Evolutionary conservation across 1,140 invertebrate species (phyloP), one percentile per base, ranked within the genome.

Genomic region (Babylonia areolata): DNA sequence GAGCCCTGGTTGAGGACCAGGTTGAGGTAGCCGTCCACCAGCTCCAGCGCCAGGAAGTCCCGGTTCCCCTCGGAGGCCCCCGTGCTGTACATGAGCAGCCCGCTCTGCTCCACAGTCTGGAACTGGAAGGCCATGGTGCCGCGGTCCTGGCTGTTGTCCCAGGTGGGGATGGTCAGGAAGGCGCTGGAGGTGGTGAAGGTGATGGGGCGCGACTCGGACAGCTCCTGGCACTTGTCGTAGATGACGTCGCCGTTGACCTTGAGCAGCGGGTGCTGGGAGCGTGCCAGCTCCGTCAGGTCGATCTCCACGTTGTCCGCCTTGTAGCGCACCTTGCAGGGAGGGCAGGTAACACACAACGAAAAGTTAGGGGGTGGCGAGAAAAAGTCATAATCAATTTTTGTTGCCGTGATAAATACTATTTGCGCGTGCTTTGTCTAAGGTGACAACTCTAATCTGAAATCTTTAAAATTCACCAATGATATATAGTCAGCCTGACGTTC

Each of bases 271-370:
- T 97, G 97, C 6, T 97, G 97, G 73, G 96, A 97, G 54, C 96
- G 96, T 0, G 97, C 98, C 92, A 99, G 95, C 90, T 98, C 97
- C 86, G 99, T 97, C 39, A 99, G 95, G 94, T 98, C 97, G 89
- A 99, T 95, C 73, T 96, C 96, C 42, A 98, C 94, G 23, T 97
- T 97, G 92, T 99, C 98, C 0, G 98, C 97, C 51, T 96, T 96
- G 94, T 98, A 99, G 93, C 98, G 97, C 90, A 99, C 97, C 97
- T 99, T 93, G n/a, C n/a, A n/a, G n/a, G n/a, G n/a, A n/a, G n/a
- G n/a, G n/a, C n/a, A n/a, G n/a, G n/a, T n/a, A n/a, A n/a, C n/a
- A n/a, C n/a, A n/a, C n/a, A n/a, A n/a, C n/a, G n/a, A n/a, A n/a
- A n/a, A n/a, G n/a, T n/a, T n/a, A n/a, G n/a, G n/a, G n/a, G n/a